Conservation (phyloP, 2,113 vertebrate species). For the Toxotes jaculatrix region DNA sequence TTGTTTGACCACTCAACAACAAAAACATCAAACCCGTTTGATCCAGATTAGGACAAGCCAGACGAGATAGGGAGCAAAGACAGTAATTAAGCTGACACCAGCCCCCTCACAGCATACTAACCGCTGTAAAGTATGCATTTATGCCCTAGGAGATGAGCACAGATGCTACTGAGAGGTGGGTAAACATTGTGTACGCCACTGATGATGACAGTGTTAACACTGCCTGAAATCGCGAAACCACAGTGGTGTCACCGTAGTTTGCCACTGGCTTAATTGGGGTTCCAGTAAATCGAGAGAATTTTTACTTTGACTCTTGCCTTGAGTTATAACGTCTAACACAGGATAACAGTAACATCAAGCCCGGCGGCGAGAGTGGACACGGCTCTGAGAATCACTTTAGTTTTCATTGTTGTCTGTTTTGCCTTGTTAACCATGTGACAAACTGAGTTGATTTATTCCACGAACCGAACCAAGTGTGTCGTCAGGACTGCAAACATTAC, state of each 20-base stretch:
- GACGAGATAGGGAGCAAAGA: neutral
- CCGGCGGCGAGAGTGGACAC: conserved; percentile 41
- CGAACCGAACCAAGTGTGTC: conserved; percentile 12
- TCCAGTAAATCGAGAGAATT: conserved; percentile 11
- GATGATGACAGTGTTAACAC: conserved; percentile 2
- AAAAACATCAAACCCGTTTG: neutral
- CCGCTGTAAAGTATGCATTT: conserved; percentile 1
- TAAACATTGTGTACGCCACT: conserved; percentile 4
- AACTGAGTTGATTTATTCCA: conserved; percentile 37
- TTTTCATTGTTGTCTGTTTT: conserved; percentile 35
- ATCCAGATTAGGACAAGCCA: neutral
- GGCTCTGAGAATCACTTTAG: conserved; percentile 16
- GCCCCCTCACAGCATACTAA: neutral
- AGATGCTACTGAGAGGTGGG: conserved; percentile 21
- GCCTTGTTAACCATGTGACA: conserved; percentile 53
- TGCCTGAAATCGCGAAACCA: neutral
- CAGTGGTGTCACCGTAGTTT: neutral
- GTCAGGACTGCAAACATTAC: conserved; percentile 3
- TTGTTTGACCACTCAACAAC: neutral
- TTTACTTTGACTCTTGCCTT: neutral
- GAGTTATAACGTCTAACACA: conserved; percentile 22
- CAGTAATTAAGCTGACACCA: neutral
- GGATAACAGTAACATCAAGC: conserved; percentile 18
- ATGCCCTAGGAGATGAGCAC: neutral
- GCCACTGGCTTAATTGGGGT: neutral